Evolutionary conservation across 2,113 vertebrate genomes (phyloP).

Genomic region (Parotia lawesii): DNA sequence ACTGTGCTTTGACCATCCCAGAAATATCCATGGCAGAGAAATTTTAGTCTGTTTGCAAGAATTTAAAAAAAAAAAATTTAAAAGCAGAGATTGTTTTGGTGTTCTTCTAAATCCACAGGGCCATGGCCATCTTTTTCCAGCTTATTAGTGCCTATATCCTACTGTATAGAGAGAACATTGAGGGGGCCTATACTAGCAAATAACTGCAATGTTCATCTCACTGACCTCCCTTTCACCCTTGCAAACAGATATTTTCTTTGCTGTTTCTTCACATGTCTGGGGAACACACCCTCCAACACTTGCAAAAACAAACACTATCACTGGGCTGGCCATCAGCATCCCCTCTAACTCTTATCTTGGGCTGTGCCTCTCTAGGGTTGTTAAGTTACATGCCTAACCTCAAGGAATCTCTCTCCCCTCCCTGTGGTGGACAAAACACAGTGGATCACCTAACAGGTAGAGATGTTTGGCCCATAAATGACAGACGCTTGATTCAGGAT

Average conservation of each 20-base stretch:
- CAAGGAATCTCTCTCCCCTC: not conserved
- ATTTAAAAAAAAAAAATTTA: not conserved
- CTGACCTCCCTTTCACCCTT: constrained; percentile 26
- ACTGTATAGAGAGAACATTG: not conserved
- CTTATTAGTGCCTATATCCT: not conserved
- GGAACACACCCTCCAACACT: not conserved
- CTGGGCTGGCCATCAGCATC: not conserved
- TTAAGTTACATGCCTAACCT: not conserved
- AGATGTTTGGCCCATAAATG: not conserved
- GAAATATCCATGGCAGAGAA: not conserved
- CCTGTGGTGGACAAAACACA: not conserved
- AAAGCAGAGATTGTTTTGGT: not conserved
- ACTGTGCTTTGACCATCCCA: not conserved
- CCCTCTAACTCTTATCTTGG: not conserved
- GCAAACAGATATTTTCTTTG: constrained; percentile 3
- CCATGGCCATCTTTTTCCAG: not conserved
- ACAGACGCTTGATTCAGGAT: not conserved
- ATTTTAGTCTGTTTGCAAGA: not conserved
- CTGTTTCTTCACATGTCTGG: constrained; percentile 4
- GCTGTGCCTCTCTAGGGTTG: not conserved
- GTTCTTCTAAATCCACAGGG: not conserved
- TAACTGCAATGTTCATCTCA: not conserved
- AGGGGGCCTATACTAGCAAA: not conserved
- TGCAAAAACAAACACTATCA: not conserved
- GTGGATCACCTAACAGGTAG: not conserved